Evolutionary conservation across 37 sponge, comb jelly and placozoan genomes (phyloP), one percentile per base, ranked within the genome.

Genomic region (Spongia lamella): DNA sequence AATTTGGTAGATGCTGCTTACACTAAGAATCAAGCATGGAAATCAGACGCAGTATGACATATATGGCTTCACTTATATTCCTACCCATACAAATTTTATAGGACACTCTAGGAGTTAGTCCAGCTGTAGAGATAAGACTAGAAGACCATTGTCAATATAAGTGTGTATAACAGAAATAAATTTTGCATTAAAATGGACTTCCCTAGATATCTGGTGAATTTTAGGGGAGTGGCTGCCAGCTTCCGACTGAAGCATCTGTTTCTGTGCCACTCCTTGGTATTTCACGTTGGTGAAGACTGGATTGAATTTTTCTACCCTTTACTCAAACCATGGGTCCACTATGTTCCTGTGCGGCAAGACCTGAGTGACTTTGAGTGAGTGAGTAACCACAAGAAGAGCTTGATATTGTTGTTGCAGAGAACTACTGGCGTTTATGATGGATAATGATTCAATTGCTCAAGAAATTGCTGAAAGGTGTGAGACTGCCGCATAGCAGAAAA

Each of bases 1-100:
- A 49, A 61, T 21, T 40, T 83, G 31, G 90, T 90, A 30, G 77
- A 94, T 64, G 95, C 95, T 67, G 77, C 83, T 0, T 94, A 94
- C 71, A 94, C 95, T 1, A 94, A 90, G 65, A 94, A 94, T 73
- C 95, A 94, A 66, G 95, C 95, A 68, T 94, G 95, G 95, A 79
- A 81, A 33, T 94, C 95, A 33, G 81, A 83, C 20, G 70, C 73
- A 43, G 93, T 88, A 47, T 15, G 5, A 75, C 34, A 3, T 56
- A 24, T 7, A n/a, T 38, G 11, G 37, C 24, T 43, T 32, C 14
- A 32, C 36, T 33, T 6, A 20, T 29, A 24, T 7, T 53, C 16
- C 9, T 53, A 53, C 21, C 3, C 13, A 35, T 26, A 4, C 7
- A 17, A 47, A 19, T 54, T 27, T 29, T 27, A 16, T 58, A 94